Evolutionary conservation across 1,140 invertebrate genomes (phyloP).

Genomic region (Venturia canescens): DNA sequence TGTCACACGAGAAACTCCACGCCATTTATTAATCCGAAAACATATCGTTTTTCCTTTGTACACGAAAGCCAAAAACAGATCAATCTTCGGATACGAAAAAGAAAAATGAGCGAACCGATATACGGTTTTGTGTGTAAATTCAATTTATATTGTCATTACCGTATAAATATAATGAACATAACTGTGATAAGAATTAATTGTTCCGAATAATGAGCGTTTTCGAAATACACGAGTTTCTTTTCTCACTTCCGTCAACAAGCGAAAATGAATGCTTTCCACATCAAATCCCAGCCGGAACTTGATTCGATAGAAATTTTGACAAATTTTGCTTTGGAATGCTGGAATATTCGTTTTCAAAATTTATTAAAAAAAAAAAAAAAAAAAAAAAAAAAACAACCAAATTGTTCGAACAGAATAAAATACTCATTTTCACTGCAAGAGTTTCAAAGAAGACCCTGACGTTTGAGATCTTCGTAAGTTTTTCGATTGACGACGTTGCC

Average conservation of each 20-base stretch:
- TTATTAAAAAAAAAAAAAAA: no score
- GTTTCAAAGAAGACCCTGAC: constrained; percentile 94
- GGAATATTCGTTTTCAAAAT: no score
- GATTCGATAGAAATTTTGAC: no score
- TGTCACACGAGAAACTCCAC: neutral
- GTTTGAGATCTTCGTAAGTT: constrained; percentile 98
- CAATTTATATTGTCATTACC: constrained; percentile 53
- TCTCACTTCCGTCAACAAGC: neutral
- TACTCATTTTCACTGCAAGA: neutral
- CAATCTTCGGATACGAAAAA: constrained; percentile 20
- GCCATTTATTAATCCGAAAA: neutral
- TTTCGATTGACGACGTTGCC: constrained; percentile 99
- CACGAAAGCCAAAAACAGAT: neutral
- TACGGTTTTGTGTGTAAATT: constrained; percentile 6
- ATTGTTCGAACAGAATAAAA: no score
- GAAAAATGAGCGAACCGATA: constrained; percentile 36
- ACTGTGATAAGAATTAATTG: constrained; percentile 61
- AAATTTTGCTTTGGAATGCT: no score
- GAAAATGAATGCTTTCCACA: neutral
- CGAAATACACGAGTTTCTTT: neutral
- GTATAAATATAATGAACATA: constrained; percentile 59
- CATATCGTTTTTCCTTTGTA: neutral
- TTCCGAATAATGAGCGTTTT: constrained; percentile 14
- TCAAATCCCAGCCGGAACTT: no score
- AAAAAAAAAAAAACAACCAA: no score